These are phyloP conservation scores for Euglossa dilemma DNA, from an alignment of 1,140 invertebrate species.

Conservation along the genomic window DNA sequence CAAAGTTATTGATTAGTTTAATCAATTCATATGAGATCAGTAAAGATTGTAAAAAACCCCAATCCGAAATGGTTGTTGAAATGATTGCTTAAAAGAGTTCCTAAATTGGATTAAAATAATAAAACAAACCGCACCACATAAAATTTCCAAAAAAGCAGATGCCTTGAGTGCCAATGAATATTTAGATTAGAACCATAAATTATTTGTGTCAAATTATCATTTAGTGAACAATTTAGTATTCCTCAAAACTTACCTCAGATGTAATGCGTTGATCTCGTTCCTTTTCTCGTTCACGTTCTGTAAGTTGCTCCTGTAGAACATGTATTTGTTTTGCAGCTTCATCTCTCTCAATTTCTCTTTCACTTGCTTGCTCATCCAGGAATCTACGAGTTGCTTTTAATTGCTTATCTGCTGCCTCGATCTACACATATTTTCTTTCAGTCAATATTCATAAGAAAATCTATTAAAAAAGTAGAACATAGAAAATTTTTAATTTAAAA, in stretches of 20 bases:
- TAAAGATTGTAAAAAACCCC: constrained; percentile 4
- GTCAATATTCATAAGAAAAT: constrained; percentile 16
- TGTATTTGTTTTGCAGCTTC: constrained; percentile 87
- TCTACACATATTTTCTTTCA: constrained; percentile 79
- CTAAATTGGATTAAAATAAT: constrained; percentile 2
- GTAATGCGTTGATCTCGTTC: constrained; percentile 78
- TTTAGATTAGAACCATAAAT: background rate
- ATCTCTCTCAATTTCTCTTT: constrained; percentile 90
- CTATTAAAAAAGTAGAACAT: background rate
- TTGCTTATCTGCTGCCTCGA: constrained; percentile 91
- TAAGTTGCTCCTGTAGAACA: constrained; percentile 84
- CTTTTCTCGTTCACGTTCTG: constrained; percentile 85
- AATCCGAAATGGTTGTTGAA: background rate
- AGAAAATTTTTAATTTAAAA: background rate
- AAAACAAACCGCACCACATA: background rate
- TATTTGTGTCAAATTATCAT: background rate
- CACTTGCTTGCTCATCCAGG: constrained; percentile 90
- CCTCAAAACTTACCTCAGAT: constrained; percentile 75
- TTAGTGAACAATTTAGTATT: background rate
- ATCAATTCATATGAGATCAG: background rate
- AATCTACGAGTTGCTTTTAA: constrained; percentile 88
- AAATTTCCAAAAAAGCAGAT: constrained; percentile 6
- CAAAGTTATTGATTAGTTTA: constrained; percentile 11
- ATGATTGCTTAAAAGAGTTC: constrained; percentile 8
- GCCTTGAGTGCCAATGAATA: background rate